These are phyloP conservation scores for Prionailurus viverrinus DNA, from an alignment of 2,113 vertebrate species.

Conservation along the genomic window DNA sequence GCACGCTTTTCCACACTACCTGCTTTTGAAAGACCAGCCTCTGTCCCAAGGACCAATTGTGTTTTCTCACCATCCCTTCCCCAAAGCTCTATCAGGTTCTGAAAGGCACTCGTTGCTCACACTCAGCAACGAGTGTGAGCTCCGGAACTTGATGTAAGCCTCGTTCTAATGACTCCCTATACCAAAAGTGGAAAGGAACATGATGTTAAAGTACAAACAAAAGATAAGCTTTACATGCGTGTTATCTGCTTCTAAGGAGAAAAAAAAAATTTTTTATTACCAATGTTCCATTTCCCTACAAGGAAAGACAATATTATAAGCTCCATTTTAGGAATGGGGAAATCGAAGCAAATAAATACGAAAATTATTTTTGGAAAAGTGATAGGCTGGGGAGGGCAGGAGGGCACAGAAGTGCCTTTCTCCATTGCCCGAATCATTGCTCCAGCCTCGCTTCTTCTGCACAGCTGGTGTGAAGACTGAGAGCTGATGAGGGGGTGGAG, in stretches of 20 bases:
- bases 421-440: accelerated
- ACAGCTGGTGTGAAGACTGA: background rate
- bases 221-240: background rate
- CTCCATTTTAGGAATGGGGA: background rate
- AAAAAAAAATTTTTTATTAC: background rate
- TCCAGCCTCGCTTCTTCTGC: background rate
- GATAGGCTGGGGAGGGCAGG: background rate
- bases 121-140: background rate
- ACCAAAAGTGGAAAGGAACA: background rate
- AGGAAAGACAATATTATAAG: slow-evolving; percentile 17
- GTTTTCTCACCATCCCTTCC: background rate
- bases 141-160: background rate
- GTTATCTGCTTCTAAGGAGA: background rate
- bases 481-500: background rate
- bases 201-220: background rate
- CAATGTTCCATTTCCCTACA: background rate
- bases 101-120: background rate
- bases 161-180: background rate
- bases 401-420: background rate
- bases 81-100: background rate
- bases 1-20: background rate
- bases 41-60: background rate
- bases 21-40: background rate
- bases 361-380: background rate
- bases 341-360: background rate